phyloP scores from a whole-genome alignment of 2,113 vertebrate species.

The Meriones unguiculatus region DNA sequence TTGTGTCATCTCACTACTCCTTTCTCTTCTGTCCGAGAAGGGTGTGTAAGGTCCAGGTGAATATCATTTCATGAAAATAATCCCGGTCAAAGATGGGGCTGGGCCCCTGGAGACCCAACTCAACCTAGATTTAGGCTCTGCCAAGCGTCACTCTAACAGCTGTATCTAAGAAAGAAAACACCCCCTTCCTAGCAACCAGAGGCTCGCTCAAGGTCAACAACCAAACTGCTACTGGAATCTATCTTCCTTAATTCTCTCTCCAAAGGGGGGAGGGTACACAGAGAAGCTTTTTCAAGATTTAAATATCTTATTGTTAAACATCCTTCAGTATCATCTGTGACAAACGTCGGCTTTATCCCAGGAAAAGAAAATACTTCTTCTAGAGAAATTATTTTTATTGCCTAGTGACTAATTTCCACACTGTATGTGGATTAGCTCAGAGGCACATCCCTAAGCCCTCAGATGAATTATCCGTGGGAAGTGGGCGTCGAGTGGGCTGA shows the following conservation, averaged over 20 bases:
- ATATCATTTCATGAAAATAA: background rate
- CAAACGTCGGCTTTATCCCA: constrained; percentile 30
- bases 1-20: background rate
- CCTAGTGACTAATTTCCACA: constrained; percentile 43
- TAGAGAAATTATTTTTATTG: constrained; percentile 55
- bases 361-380: background rate
- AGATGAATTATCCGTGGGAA: constrained; percentile 40
- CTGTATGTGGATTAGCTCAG: constrained; percentile 47
- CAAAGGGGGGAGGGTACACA: background rate
- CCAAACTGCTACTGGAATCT: background rate
- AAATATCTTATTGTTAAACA: constrained; percentile 59
- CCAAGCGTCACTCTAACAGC: background rate
- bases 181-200: background rate
- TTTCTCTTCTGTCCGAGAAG: background rate
- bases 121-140: background rate
- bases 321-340: background rate
- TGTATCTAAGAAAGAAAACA: background rate
- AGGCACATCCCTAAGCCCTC: background rate
- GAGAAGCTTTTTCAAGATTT: constrained; percentile 49
- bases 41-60: background rate
- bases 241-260: background rate
- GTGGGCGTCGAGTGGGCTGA: background rate
- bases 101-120: background rate
- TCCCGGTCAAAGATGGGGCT: background rate
- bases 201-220: background rate